Evolutionary conservation across 2,113 vertebrate genomes (phyloP), one percentile per base, ranked within the genome.

Genomic region (Salminus brasiliensis): DNA sequence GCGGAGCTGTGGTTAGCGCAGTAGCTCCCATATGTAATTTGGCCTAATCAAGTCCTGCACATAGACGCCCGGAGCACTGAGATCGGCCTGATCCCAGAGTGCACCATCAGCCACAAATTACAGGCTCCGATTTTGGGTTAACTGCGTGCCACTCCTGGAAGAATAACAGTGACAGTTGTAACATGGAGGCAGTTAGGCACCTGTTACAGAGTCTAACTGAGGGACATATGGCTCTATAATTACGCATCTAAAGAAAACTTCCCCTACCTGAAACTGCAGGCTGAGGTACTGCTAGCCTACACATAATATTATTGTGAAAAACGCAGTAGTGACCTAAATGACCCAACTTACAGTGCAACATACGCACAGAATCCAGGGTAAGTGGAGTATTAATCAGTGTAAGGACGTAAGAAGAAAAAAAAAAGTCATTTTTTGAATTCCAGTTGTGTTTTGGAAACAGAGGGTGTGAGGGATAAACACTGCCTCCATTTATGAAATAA

Each of bases 51-150:
- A 93, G 94, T 93, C 91, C 78, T 88, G 90, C 86, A 89, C 87
- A 83, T 85, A 83, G 74, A 90, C 83, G 90, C 92, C 93, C 87
- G 85, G 90, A 94, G 93, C 91, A 78, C 87, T 88, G 88, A 92
- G 90, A 91, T 94, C 90, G 92, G 93, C 91, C 92, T 92, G 92
- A 92, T 93, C 93, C 93, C 87, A 89, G 91, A 93, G 90, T 89
- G 91, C 90, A 90, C 91, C 92, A 92, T 94, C 93, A 93, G 91
- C 88, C 93, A 92, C 91, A 93, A 95, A 95, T 95, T 95, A 94
- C 92, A 90, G 90, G 89, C 87, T 92, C 91, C 93, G 94, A 93
- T 93, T 93, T 90, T 91, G 89, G 92, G 92, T 94, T 95, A 93
- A 94, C 90, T 91, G 91, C 88, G 88, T 92, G 90, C 89, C 93